Evolutionary conservation across 2,113 vertebrate genomes (phyloP).

Genomic region (Oreochromis tanganicae): DNA sequence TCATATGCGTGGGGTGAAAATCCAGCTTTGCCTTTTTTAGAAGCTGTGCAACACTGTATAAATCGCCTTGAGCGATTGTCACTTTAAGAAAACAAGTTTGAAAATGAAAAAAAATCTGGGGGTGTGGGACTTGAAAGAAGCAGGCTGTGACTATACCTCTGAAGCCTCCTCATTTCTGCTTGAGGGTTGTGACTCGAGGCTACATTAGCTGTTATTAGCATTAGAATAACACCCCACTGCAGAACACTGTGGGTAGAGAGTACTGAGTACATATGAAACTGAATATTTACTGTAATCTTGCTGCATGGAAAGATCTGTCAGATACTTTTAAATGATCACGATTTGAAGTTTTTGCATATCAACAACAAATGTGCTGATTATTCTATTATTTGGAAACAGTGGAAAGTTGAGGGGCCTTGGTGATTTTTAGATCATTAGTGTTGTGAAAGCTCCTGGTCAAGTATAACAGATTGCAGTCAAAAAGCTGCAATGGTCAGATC

Average conservation of each 20-base stretch:
- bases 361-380: neutral
- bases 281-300: neutral
- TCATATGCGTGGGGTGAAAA: neutral
- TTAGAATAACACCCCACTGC: neutral
- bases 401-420: neutral
- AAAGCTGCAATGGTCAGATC: slow-evolving; percentile 7
- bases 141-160: neutral
- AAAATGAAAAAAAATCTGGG: neutral
- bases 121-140: neutral
- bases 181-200: neutral
- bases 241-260: neutral
- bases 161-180: neutral
- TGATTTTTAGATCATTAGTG: neutral
- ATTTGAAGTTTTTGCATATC: neutral
- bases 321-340: neutral
- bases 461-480: slow-evolving; percentile 9
- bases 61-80: neutral
- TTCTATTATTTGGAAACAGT: neutral
- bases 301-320: neutral
- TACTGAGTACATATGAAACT: neutral
- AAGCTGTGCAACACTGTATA: neutral
- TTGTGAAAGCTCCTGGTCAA: neutral
- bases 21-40: neutral
- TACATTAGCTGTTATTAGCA: neutral
- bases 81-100: neutral